Percentiles rank a stretch among this genome's conserved stretches.
Evolutionary conservation across 23 tunicate genomes (phyloP).

Genomic region (Ciona savignyi): DNA sequence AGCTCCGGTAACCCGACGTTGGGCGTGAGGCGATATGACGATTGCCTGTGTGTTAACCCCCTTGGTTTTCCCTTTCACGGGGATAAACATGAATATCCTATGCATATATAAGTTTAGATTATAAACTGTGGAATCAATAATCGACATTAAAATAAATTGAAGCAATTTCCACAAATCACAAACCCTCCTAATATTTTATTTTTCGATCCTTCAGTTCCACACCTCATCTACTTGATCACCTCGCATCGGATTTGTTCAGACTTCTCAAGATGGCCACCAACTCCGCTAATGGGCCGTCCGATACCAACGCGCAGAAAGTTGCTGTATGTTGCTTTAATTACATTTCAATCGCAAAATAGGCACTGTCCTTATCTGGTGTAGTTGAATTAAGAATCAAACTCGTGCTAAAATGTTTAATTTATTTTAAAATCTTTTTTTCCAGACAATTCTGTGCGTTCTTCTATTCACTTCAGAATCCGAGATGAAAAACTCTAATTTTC

Average conservation of each 20-base stretch:
- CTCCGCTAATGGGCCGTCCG: neutral
- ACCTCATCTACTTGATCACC: neutral
- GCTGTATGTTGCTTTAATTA: neutral
- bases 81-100: too few species aligned
- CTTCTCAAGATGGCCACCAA: neutral
- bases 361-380: too few species aligned
- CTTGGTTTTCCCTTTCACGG: too few species aligned
- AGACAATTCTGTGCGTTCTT: constrained; percentile 35
- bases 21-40: too few species aligned
- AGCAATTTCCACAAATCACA: too few species aligned
- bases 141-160: too few species aligned
- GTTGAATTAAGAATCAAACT: neutral
- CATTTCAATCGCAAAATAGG: neutral
- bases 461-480: constrained; percentile 25
- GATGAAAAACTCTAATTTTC: neutral
- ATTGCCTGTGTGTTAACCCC: too few species aligned
- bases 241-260: neutral
- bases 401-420: neutral
- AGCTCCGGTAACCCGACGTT: too few species aligned
- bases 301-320: constrained; percentile 19
- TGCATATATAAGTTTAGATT: too few species aligned
- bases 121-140: too few species aligned
- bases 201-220: too few species aligned
- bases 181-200: too few species aligned
- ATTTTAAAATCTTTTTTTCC: neutral